Evolutionary conservation across 2,113 vertebrate species (phyloP), one percentile per base, ranked within the genome.

Genomic region (Ophthalmotilapia sp.): DNA sequence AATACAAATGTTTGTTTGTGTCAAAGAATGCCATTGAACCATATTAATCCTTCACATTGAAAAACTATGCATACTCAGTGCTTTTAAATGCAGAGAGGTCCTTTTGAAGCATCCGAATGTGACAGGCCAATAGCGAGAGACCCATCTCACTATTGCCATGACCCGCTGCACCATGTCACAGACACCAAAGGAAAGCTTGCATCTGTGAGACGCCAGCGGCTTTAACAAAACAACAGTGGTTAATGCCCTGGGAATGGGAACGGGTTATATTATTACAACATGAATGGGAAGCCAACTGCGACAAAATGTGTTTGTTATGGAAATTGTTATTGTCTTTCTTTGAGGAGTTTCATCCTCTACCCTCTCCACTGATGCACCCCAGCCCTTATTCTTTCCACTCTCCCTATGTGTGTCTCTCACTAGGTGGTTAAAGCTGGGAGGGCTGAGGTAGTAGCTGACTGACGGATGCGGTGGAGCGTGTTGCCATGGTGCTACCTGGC

Each of bases 401-500:
- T 53, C 26, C 31, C 21, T 21, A 45, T 82, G 29, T 82, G 7
- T 33, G 9, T 80, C 75, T 88, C 82, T 80, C 73, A 77, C 79
- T 85, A 40, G 55, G 88, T 87, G 79, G 87, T 81, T 84, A 80
- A 82, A 88, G 83, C 81, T 86, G 87, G 79, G 58, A 85, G 91
- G 83, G 90, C 86, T 88, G 51, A 21, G 82, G 77, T 45, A 70
- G 90, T 86, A 81, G 53, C 85, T 87, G 81, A 70, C 84, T 94
- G 94, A 96, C 91, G 90, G 93, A 96, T 95, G 94, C 65, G 77
- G 62, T 79, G 83, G 90, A 92, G 90, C 77, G 89, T 13, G 95
- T 96, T 96, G 94, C 96, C 94, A 96, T 95, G 95, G 94, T 51
- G 81, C 89, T 91, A 92, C 93, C 91, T 93, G 93, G 89, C 85